Percentiles rank a stretch among this genome's conserved stretches.
phyloP scores from a whole-genome alignment of 1,140 invertebrate genomes.

The Drosophila baimaii region DNA sequence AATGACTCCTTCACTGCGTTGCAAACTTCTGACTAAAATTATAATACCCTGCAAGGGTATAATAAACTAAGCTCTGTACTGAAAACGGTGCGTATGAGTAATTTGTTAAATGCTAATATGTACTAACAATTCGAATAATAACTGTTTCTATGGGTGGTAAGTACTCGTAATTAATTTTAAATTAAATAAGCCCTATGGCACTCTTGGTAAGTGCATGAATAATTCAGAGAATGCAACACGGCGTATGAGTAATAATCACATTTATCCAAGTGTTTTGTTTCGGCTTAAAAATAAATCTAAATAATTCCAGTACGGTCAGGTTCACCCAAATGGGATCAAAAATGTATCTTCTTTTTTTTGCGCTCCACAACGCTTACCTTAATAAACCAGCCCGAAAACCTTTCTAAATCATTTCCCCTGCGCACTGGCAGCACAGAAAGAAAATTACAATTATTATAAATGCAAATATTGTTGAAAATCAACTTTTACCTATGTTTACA shows the following conservation, averaged over 20 bases:
- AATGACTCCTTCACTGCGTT: no score
- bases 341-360: not conserved
- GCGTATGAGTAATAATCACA: not conserved
- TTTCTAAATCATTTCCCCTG: conserved; percentile 9
- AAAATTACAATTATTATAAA: conserved; percentile 11
- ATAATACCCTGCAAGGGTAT: no score
- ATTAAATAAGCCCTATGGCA: not conserved
- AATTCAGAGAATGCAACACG: not conserved
- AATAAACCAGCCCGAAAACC: not conserved
- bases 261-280: not conserved
- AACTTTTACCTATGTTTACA: conserved; percentile 11
- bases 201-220: not conserved
- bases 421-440: not conserved
- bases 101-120: not conserved
- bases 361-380: not conserved
- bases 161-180: not conserved
- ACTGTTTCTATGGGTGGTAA: not conserved
- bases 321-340: not conserved
- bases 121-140: not conserved
- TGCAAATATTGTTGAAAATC: conserved; percentile 21
- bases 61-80: not conserved
- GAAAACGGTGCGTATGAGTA: not conserved
- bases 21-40: no score
- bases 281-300: not conserved
- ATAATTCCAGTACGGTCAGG: not conserved